These are phyloP conservation scores for Sebastes schlegelii DNA, from an alignment of 2,113 vertebrate genomes.

Conservation along the genomic window DNA sequence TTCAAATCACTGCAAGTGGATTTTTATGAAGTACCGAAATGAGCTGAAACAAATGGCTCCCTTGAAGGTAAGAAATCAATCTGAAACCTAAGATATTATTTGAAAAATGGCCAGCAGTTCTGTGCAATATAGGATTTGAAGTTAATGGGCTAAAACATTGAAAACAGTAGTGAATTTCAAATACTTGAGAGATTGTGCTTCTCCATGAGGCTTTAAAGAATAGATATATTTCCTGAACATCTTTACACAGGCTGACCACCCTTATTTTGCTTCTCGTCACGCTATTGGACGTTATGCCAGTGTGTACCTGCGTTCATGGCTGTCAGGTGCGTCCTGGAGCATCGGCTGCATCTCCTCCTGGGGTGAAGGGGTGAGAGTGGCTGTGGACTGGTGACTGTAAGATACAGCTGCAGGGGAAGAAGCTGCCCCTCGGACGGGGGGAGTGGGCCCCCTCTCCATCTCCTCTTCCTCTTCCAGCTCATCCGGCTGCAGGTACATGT, in stretches of 20 bases:
- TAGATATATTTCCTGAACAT: not conserved
- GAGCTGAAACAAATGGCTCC: slow-evolving; percentile 46
- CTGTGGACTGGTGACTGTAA: slow-evolving; percentile 98
- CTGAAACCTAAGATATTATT: slow-evolving; percentile 24
- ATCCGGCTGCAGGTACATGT: slow-evolving; percentile 97
- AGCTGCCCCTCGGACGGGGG: slow-evolving; percentile 94
- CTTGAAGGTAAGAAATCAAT: slow-evolving; percentile 49
- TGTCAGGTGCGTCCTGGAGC: slow-evolving; percentile 91
- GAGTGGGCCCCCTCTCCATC: slow-evolving; percentile 95
- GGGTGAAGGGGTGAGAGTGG: slow-evolving; percentile 96
- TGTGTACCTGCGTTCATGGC: slow-evolving; percentile 91
- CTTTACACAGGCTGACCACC: not conserved
- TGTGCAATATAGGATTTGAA: not conserved
- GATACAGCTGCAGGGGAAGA: slow-evolving; percentile 97
- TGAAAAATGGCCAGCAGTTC: not conserved
- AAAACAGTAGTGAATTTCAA: slow-evolving; percentile 36
- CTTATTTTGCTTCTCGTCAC: slow-evolving; percentile 4
- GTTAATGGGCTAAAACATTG: slow-evolving; percentile 48
- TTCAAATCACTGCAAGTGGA: slow-evolving; percentile 14
- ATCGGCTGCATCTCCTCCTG: slow-evolving; percentile 98
- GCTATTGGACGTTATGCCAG: not conserved
- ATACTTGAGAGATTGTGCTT: slow-evolving; percentile 1
- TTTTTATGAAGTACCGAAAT: slow-evolving; percentile 23
- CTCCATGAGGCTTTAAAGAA: slow-evolving; percentile 19
- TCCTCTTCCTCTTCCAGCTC: slow-evolving; percentile 91